Evolutionary conservation across 2,797 vertebrate species (phyloP).

Genomic region (Stomatorhinus walkeri): DNA sequence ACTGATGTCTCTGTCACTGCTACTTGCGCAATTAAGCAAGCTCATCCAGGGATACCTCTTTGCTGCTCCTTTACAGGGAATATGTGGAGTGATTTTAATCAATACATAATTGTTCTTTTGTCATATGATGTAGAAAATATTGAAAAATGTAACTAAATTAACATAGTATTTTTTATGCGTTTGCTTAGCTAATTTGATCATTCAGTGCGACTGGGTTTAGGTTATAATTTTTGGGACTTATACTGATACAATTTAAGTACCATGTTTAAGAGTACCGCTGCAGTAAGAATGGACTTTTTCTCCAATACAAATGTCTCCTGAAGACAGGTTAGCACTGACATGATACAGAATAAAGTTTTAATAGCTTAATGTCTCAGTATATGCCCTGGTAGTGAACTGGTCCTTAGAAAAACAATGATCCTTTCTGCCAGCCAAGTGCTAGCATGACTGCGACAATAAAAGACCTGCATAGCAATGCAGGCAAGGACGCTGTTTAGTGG

Average conservation of each 20-base stretch:
- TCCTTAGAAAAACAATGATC: not conserved
- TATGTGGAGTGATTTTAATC: not conserved
- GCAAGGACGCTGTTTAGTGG: not conserved
- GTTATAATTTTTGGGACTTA: not conserved
- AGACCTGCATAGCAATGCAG: not conserved
- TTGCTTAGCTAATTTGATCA: not conserved
- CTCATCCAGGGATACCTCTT: conserved; percentile 55
- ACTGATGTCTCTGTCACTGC: conserved; percentile 60
- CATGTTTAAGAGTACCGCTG: not conserved
- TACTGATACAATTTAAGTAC: not conserved
- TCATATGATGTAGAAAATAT: not conserved
- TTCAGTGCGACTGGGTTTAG: not conserved
- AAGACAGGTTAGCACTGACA: not conserved
- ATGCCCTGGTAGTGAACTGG: not conserved
- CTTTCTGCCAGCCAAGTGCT: not conserved
- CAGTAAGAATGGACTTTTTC: not conserved
- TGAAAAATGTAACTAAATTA: not conserved
- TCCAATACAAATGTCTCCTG: not conserved
- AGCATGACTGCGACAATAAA: not conserved
- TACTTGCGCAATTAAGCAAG: conserved; percentile 63
- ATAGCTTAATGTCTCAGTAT: not conserved
- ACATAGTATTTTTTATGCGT: not conserved
- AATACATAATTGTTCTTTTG: not conserved
- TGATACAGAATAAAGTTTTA: not conserved
- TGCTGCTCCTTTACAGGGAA: conserved; percentile 23